Conservation (phyloP, 2,888 invertebrate species). For the Anticlea derivata region DNA sequence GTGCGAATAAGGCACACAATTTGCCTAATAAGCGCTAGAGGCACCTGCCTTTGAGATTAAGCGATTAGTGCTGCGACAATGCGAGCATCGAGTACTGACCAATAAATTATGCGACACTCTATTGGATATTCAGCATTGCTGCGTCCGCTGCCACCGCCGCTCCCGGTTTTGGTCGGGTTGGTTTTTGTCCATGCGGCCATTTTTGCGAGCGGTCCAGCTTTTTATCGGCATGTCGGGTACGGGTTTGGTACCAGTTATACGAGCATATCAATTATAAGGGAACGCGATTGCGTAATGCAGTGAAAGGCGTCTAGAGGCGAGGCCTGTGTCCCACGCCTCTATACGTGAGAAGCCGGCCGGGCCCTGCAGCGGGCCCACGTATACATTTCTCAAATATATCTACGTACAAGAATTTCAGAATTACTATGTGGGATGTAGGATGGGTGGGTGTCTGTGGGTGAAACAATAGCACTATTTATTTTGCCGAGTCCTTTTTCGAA, state of each 20-base stretch:
- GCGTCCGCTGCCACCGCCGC: conserved; percentile 24
- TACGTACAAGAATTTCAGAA: conserved; percentile 33
- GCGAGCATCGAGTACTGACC: conserved; percentile 33
- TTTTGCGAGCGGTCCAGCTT: conserved; percentile 50
- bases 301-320: conserved; percentile 52
- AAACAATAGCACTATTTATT: conserved; percentile 24
- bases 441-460: conserved; percentile 29
- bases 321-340: conserved; percentile 47
- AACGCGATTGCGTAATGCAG: conserved; percentile 60
- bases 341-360: conserved; percentile 39
- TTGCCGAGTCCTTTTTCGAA: conserved; percentile 1
- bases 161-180: conserved; percentile 54
- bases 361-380: conserved; percentile 33
- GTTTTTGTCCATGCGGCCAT: conserved; percentile 58
- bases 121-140: conserved; percentile 47
- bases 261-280: conserved; percentile 66
- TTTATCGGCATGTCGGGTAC: conserved; percentile 48
- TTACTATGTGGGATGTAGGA: conserved; percentile 21
- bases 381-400: conserved; percentile 38
- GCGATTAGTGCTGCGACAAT: conserved; percentile 51
- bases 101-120: conserved; percentile 58
- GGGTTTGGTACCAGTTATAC: conserved; percentile 49
- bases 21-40: conserved; percentile 53
- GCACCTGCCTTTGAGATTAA: conserved; percentile 59
- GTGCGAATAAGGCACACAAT: conserved; percentile 43